A percentile compares a stretch with the other conserved stretches of the same genome.
Conservation (phyloP, 1,140 invertebrate species). For the Drosophila repletoides region DNA sequence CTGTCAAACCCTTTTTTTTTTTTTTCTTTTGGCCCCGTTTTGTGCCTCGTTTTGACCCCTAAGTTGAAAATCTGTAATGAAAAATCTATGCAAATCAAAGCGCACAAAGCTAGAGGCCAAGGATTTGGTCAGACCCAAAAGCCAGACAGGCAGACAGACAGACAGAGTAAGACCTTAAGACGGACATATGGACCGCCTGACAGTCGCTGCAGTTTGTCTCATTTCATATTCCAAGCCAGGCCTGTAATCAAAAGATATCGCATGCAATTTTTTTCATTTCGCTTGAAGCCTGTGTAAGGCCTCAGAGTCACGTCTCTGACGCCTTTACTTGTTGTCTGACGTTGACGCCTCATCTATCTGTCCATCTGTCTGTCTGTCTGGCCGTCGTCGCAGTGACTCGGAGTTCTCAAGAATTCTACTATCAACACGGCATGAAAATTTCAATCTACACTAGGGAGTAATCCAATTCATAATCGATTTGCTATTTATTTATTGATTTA, state of each 20-base stretch:
- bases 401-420: conserved; percentile 7
- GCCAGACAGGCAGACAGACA: background rate
- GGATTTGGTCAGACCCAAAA: conserved; percentile 18
- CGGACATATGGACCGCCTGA: conserved; percentile 51
- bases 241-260: conserved; percentile 67
- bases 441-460: background rate
- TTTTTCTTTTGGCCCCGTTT: conserved; percentile 14
- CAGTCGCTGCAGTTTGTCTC: conserved; percentile 62
- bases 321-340: conserved; percentile 29
- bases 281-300: conserved; percentile 27
- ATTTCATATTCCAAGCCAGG: conserved; percentile 62
- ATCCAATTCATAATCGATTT: too few species aligned
- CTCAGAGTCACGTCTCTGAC: conserved; percentile 49
- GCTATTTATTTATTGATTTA: too few species aligned
- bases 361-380: background rate
- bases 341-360: conserved; percentile 26
- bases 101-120: conserved; percentile 27
- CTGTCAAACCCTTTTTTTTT: conserved; percentile 40
- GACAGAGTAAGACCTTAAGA: background rate
- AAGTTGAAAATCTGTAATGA: conserved; percentile 65
- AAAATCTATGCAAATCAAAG: conserved; percentile 75
- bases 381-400: background rate
- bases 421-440: background rate
- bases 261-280: conserved; percentile 49
- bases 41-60: conserved; percentile 28